Evolutionary conservation across 2,888 invertebrate genomes (phyloP).

Genomic region (Electrophaes corylata): DNA sequence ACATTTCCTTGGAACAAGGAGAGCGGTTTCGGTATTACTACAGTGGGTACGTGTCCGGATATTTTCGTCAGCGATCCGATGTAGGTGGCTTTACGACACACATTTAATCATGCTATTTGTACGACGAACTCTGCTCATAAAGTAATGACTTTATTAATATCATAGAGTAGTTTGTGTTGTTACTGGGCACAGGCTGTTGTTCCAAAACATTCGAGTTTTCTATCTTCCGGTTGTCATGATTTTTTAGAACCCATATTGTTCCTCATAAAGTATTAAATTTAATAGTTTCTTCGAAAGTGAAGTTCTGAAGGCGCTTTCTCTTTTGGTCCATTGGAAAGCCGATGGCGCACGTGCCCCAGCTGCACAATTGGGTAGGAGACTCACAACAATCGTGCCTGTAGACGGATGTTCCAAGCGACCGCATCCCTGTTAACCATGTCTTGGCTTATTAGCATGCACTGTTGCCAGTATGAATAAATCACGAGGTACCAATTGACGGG

Average conservation of each 20-base stretch:
- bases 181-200: constrained; percentile 16
- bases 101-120: constrained; percentile 47
- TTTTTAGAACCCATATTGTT: not conserved
- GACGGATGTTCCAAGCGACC: constrained; percentile 38
- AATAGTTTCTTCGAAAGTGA: constrained; percentile 14
- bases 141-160: constrained; percentile 45
- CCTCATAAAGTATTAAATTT: not conserved
- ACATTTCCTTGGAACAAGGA: constrained; percentile 50
- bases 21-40: constrained; percentile 46
- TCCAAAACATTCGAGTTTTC: not conserved
- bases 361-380: constrained; percentile 37
- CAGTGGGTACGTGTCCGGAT: constrained; percentile 51
- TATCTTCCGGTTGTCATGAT: not conserved
- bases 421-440: constrained; percentile 36
- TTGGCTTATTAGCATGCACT: constrained; percentile 62
- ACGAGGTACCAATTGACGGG: constrained; percentile 60
- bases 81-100: constrained; percentile 57
- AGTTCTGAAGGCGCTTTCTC: constrained; percentile 32
- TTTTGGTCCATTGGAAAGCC: constrained; percentile 38
- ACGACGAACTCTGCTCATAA: constrained; percentile 43
- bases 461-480: constrained; percentile 61
- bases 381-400: constrained; percentile 29
- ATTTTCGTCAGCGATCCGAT: constrained; percentile 56
- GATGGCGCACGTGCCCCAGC: constrained; percentile 51
- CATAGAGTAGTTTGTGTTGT: constrained; percentile 23